Percentiles rank a stretch among this genome's conserved stretches.
Evolutionary conservation across 2,888 invertebrate genomes (phyloP).

Genomic region (Drosophila emarginata): DNA sequence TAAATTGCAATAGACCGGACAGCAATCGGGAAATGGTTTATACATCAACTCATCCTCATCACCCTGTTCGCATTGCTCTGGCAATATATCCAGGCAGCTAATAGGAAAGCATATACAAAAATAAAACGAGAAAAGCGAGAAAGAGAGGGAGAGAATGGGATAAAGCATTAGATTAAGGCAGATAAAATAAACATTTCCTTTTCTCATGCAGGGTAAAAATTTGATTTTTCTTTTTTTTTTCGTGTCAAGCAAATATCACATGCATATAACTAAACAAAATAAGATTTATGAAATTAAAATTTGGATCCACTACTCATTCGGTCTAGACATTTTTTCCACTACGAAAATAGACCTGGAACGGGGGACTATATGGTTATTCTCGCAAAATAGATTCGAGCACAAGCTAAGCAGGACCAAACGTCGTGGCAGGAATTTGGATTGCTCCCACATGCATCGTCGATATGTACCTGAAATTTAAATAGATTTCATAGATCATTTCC

Average conservation of each 20-base stretch:
- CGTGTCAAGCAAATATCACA: slow-evolving; percentile 19
- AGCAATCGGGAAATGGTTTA: slow-evolving; percentile 81
- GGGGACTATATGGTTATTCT: slow-evolving; percentile 80
- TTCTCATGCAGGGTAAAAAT: background rate
- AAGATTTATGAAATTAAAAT: slow-evolving; percentile 17
- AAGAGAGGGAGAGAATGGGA: slow-evolving; percentile 22
- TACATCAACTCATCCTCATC: slow-evolving; percentile 81
- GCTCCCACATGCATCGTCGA: slow-evolving; percentile 82
- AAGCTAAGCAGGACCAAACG: slow-evolving; percentile 80
- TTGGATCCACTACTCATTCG: slow-evolving; percentile 79
- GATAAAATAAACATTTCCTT: background rate
- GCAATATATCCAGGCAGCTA: slow-evolving; percentile 80
- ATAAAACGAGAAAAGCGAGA: slow-evolving; percentile 7
- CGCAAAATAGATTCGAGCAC: slow-evolving; percentile 81
- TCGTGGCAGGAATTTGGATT: slow-evolving; percentile 80
- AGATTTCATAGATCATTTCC: background rate
- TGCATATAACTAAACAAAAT: slow-evolving; percentile 52
- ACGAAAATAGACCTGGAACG: slow-evolving; percentile 82
- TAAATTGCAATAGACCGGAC: slow-evolving; percentile 81
- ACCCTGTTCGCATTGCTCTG: slow-evolving; percentile 81
- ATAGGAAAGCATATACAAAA: slow-evolving; percentile 9
- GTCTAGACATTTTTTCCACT: slow-evolving; percentile 81
- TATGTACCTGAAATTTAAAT: slow-evolving; percentile 73
- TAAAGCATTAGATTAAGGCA: slow-evolving; percentile 43
- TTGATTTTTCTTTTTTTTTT: background rate